phyloP scores from a whole-genome alignment of 1,140 invertebrate species.

The Scaptomyza pallida region DNA sequence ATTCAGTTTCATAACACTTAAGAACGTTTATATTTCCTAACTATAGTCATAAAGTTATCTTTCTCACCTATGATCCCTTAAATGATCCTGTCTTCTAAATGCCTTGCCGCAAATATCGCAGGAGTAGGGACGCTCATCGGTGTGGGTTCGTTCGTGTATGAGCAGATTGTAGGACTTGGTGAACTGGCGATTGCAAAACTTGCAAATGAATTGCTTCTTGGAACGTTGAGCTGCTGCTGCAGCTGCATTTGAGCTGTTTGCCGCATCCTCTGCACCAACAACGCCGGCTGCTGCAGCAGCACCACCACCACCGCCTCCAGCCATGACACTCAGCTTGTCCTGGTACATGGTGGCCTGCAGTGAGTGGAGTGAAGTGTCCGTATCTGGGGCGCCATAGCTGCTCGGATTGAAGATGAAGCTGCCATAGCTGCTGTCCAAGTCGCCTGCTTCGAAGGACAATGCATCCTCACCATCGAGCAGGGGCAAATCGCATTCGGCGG shows the following conservation, averaged over 20 bases:
- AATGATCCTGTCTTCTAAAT: conserved; percentile 97
- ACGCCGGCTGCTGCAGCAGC: conserved; percentile 1
- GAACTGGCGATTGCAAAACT: conserved; percentile 98
- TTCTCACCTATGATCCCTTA: conserved; percentile 94
- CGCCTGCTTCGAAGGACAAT: conserved; percentile 71
- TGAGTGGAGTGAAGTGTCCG: conserved; percentile 61
- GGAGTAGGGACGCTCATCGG: conserved; percentile 98
- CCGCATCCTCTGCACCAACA: conserved; percentile 84
- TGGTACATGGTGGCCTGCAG: conserved; percentile 80
- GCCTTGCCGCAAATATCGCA: conserved; percentile 99
- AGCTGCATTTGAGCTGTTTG: conserved; percentile 88
- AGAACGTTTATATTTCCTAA: too few species aligned
- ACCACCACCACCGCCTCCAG: conserved; percentile 14
- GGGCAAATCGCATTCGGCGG: conserved; percentile 68
- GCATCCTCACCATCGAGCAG: conserved; percentile 70
- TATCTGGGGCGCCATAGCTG: conserved; percentile 46
- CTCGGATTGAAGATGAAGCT: conserved; percentile 71
- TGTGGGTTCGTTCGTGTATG: conserved; percentile 99
- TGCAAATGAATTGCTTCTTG: conserved; percentile 99
- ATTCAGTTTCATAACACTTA: too few species aligned
- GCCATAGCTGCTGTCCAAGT: conserved; percentile 76
- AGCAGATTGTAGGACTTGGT: conserved; percentile 99
- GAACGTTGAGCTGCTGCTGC: conserved; percentile 87
- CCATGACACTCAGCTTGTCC: conserved; percentile 75
- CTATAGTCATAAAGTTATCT: too few species aligned